These are phyloP conservation scores for Myoxocephalus aenaeus DNA, from an alignment of 2,797 vertebrate genomes.

Conservation along the genomic window DNA sequence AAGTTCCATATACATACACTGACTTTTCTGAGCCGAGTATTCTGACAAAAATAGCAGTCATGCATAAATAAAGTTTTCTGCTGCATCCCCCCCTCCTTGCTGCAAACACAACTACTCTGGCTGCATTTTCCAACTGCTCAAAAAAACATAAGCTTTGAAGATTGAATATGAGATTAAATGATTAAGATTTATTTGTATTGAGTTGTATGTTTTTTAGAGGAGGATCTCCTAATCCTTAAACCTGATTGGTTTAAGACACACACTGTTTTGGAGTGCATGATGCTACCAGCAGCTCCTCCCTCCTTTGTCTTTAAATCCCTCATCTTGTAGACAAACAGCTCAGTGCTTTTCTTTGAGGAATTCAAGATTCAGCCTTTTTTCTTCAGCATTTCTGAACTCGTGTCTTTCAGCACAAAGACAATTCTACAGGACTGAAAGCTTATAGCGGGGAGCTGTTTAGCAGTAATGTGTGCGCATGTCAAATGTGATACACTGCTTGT, in stretches of 20 bases:
- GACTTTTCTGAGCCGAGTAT: neutral
- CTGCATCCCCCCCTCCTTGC: neutral
- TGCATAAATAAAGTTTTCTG: constrained; percentile 6
- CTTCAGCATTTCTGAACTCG: constrained; percentile 3
- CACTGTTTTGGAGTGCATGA: constrained; percentile 14
- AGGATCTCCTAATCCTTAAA: constrained; percentile 34
- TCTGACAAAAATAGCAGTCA: neutral
- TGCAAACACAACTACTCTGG: neutral
- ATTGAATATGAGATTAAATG: constrained; percentile 38
- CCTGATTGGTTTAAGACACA: constrained; percentile 33
- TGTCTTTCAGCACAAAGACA: constrained; percentile 26
- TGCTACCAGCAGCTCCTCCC: constrained; percentile 13
- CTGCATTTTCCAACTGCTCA: neutral
- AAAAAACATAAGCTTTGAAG: constrained; percentile 5
- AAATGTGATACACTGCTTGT: constrained; percentile 27
- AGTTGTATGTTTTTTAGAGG: neutral
- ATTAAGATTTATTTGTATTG: constrained; percentile 12
- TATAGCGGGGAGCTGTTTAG: constrained; percentile 14
- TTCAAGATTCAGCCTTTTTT: neutral
- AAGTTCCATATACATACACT: neutral
- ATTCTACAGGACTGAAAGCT: neutral
- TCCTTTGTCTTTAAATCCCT: constrained; percentile 39
- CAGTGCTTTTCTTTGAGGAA: neutral
- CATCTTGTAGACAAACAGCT: constrained; percentile 14
- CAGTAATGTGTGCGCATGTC: constrained; percentile 21